Conservation (phyloP, 2,888 invertebrate genomes). For the Brachypalpus laphriformis region DNA sequence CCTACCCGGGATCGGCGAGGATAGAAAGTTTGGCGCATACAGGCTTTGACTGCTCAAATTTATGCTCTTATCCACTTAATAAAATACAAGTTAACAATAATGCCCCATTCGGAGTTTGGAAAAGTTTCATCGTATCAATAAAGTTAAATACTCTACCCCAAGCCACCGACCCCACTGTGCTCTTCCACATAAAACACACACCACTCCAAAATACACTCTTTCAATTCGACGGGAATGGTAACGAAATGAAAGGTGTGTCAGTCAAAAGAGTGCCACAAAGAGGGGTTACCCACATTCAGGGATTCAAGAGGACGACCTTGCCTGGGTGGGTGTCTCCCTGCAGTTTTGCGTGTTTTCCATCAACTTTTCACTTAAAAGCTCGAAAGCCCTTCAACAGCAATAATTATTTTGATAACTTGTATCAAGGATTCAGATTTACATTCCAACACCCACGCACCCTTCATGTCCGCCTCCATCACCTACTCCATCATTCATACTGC, state of each 20-base stretch:
- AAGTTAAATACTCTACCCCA: not conserved
- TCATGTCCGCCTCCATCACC: not conserved
- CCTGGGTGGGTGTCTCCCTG: not conserved
- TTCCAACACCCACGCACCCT: constrained; percentile 35
- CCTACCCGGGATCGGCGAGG: too few species aligned
- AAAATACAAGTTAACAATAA: too few species aligned
- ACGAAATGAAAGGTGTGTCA: constrained; percentile 20
- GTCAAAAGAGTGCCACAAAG: not conserved
- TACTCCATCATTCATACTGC: constrained; percentile 8
- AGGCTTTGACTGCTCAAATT: too few species aligned
- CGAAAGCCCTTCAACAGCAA: constrained; percentile 62
- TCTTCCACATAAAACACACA: not conserved
- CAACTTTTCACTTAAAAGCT: constrained; percentile 69
- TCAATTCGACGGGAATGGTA: constrained; percentile 26
- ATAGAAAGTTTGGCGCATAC: too few species aligned
- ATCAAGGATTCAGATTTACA: constrained; percentile 68
- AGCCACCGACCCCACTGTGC: not conserved
- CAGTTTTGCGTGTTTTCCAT: constrained; percentile 37
- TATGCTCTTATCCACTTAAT: too few species aligned
- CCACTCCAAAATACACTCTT: constrained; percentile 29
- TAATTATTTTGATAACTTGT: constrained; percentile 72
- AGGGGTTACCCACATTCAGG: not conserved
- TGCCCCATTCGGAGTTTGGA: too few species aligned
- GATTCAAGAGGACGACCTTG: constrained; percentile 25
- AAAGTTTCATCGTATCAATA: not conserved